Base-by-base conservation (phyloP, 2,113 vertebrate genomes). In the Numenius arquata region DNA sequence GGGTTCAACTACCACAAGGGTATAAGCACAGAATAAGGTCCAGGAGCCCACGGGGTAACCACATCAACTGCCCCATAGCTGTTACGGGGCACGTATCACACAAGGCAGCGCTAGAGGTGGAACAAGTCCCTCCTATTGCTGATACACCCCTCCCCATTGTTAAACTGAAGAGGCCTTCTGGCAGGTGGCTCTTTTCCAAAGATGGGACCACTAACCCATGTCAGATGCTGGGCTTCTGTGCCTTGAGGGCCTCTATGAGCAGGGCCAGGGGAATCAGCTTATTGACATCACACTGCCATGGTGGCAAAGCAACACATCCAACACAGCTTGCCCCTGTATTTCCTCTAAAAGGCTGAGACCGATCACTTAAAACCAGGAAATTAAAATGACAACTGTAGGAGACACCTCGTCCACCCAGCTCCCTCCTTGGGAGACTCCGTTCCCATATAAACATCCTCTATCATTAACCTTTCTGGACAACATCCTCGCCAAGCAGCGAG, bases 81-180 rank as follows among this genome's bases (percentile, higher is more conserved):
- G 20, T n/a, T 58, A 40, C 0, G 3, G 86, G 56, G 20, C 23
- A 47, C 0, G 0, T 26, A 12, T 8, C 29, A 47, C 22, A 40
- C 5, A 0, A 79, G 34, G 32, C 45, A 90, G 50, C 45, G 61
- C 29, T 5, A 13, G 27, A 61, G 30, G 17, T 15, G 43, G 32
- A 85, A 71, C 32, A 58, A 41, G 29, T 25, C 19, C 63, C 77
- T 75, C 41, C 4, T 9, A 12, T 32, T 0, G 0, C 55, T 53
- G 41, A 43, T 21, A 40, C 5, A 25, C 16, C 10, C 9, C 16
- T 74, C 15, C 38, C 36, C 2, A 0, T 11, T 36, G 21, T 75
- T 55, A 67, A 93, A 88, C 9, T 30, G 25, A 74, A 92, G 47
- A 6, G 22, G 4, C 16, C 8, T 11, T 45, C 26, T 2, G 4